A percentile compares a stretch with the other conserved stretches of the same genome.
Evolutionary conservation across 1,140 invertebrate genomes (phyloP).

Genomic region (Leptestheria dahalacensis): DNA sequence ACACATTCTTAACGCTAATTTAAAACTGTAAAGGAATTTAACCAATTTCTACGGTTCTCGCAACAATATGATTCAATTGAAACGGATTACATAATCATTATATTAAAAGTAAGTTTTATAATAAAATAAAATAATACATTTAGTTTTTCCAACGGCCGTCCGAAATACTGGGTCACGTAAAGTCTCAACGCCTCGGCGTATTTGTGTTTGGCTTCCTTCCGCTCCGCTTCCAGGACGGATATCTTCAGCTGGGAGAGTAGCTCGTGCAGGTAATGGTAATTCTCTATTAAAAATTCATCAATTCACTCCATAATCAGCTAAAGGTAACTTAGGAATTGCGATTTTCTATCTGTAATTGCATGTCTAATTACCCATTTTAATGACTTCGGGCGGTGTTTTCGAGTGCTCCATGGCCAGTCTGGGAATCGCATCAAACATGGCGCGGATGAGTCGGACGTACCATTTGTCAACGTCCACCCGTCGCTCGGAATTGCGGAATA

Average conservation of each 20-base stretch:
- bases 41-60: too few relatives aligned
- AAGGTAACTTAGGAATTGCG: slow-evolving; percentile 4
- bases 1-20: too few relatives aligned
- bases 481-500: slow-evolving; percentile 73
- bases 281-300: slow-evolving; percentile 48
- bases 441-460: slow-evolving; percentile 66
- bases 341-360: background rate
- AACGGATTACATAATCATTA: too few relatives aligned
- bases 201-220: slow-evolving; percentile 79
- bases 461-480: slow-evolving; percentile 93
- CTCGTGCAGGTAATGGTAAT: slow-evolving; percentile 87
- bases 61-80: too few relatives aligned
- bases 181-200: slow-evolving; percentile 78
- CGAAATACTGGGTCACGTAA: slow-evolving; percentile 90
- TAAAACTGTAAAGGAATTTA: too few relatives aligned
- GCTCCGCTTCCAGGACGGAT: slow-evolving; percentile 63
- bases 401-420: slow-evolving; percentile 68
- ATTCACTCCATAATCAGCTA: slow-evolving; percentile 7
- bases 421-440: slow-evolving; percentile 74
- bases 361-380: slow-evolving; percentile 61
- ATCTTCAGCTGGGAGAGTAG: slow-evolving; percentile 82
- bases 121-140: too few relatives aligned
- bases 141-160: slow-evolving; percentile 84
- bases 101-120: too few relatives aligned
- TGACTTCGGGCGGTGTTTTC: slow-evolving; percentile 85